Conservation (phyloP, 2,888 invertebrate species). For the Leptinotarsa tumamoca region DNA sequence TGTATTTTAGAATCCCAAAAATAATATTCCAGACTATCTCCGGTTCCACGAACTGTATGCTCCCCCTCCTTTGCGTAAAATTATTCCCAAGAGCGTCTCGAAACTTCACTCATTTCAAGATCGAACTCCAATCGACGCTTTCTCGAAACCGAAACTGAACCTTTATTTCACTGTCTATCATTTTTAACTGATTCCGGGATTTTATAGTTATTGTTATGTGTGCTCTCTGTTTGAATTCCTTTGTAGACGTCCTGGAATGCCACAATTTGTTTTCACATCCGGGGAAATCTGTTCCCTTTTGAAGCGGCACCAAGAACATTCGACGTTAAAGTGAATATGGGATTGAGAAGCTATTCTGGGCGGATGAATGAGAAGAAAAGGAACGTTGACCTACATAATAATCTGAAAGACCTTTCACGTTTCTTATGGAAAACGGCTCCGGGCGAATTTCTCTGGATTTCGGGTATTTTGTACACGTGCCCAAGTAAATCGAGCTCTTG, state of each 20-base stretch:
- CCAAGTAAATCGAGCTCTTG: background rate
- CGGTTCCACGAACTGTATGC: background rate
- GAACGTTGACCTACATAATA: slow-evolving; percentile 9
- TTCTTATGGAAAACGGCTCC: slow-evolving; percentile 4
- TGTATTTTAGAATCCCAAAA: no score
- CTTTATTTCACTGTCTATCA: slow-evolving; percentile 40
- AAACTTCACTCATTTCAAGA: slow-evolving; percentile 35
- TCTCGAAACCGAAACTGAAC: slow-evolving; percentile 30
- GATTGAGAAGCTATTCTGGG: slow-evolving; percentile 15
- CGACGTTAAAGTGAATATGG: slow-evolving; percentile 21
- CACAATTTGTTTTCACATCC: slow-evolving; percentile 28
- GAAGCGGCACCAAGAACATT: slow-evolving; percentile 22
- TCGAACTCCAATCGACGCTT: slow-evolving; percentile 25
- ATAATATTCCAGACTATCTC: no score
- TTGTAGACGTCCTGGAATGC: slow-evolving; percentile 24
- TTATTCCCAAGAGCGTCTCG: slow-evolving; percentile 19
- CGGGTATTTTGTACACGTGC: background rate
- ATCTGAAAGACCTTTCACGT: background rate
- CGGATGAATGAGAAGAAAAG: slow-evolving; percentile 6
- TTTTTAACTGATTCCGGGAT: slow-evolving; percentile 38
- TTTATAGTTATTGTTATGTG: slow-evolving; percentile 36
- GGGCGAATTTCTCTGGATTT: background rate
- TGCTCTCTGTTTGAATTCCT: slow-evolving; percentile 28
- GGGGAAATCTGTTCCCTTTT: slow-evolving; percentile 19
- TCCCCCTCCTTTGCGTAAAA: slow-evolving; percentile 12